Evolutionary conservation across 2,113 vertebrate species (phyloP), one percentile per base, ranked within the genome.

Genomic region (Malaclemys terrapin): DNA sequence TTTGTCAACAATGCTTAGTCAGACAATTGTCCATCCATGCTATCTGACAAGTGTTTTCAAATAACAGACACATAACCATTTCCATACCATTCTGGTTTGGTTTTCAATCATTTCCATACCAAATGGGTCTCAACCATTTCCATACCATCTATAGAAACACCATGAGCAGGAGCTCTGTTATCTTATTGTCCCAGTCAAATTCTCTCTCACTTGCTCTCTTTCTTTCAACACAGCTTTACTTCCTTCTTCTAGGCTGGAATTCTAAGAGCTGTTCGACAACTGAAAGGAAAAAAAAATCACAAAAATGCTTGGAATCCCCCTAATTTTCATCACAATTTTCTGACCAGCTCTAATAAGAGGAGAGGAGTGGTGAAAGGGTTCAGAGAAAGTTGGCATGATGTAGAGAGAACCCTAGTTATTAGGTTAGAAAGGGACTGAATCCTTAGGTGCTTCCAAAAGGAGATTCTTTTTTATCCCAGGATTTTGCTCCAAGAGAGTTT

Each of bases 361-460:
- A 80, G 4, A 80, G 52, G 50, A 89, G 86, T 86, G 78, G 90
- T 95, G 95, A 65, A 82, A 91, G 85, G 12, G 76, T 91, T 87
- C 94, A 57, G 25, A 91, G 59, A 88, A 87, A 95, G 65, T 87
- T 90, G 95, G 92, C 78, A 52, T 0, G 1, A 45, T 42, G 0
- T 0, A 81, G 81, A 91, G 75, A 84, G 94, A 96, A 65, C 47
- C 89, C 10, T 25, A 45, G 83, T 42, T 31, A 91, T 83, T 94
- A 92, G 96, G 96, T 96, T 89, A 92, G 89, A 93, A 92, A 96
- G 86, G 75, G 85, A 96, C 95, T 65, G 91, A 94, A 97, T 95
- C 93, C 95, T 92, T 93, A 91, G 88, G 87, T 92, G 94, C 84
- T 90, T 94, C 94, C 79, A 57, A 80, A 42, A 88, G 85, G 69